These are phyloP conservation scores for Todiramphus saurophagus DNA, from an alignment of 2,113 vertebrate species.

Conservation along the genomic window DNA sequence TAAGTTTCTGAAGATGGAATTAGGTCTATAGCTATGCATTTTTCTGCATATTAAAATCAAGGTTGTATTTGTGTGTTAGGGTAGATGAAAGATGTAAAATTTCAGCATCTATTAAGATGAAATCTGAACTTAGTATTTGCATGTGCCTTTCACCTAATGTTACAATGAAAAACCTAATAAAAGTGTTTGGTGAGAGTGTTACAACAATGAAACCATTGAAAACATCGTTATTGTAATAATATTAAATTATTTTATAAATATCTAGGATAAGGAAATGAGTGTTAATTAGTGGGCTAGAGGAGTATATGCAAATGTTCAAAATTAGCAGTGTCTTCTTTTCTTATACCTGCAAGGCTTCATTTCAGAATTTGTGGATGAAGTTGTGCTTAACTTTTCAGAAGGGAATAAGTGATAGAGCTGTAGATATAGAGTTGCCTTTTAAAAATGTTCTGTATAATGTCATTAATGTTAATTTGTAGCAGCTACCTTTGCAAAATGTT, in stretches of 20 bases:
- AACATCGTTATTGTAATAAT: not conserved
- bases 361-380: not conserved
- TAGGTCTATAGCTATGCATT: not conserved
- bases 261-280: not conserved
- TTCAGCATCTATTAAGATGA: not conserved
- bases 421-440: not conserved
- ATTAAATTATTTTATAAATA: not conserved
- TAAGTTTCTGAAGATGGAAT: not conserved
- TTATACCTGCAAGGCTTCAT: not conserved
- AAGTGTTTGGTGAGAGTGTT: not conserved
- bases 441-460: not conserved
- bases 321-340: not conserved
- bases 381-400: not conserved
- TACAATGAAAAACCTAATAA: not conserved
- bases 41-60: not conserved
- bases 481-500: not conserved
- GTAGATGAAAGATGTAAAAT: not conserved
- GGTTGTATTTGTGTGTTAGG: not conserved
- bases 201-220: not conserved
- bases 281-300: not conserved
- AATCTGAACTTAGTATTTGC: not conserved
- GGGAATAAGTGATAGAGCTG: not conserved
- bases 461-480: not conserved
- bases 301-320: not conserved
- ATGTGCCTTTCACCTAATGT: not conserved